Conservation (phyloP, 2,113 vertebrate species). For the Atlantisia rogersi region DNA sequence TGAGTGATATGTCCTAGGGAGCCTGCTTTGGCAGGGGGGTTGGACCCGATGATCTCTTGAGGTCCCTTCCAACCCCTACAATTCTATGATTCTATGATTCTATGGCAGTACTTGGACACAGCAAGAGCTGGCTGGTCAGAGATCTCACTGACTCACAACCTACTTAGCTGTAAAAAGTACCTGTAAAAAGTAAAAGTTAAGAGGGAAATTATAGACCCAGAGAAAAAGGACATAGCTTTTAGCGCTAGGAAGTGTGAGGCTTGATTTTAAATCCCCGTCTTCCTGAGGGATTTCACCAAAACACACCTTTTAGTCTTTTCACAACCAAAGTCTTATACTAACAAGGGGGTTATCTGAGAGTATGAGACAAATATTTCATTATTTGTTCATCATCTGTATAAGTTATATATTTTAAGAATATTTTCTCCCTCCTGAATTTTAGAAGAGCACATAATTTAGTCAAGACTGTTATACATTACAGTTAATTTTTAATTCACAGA, state of each 20-base stretch:
- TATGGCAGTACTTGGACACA: background rate
- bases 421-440: background rate
- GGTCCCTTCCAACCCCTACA: too few species aligned
- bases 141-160: background rate
- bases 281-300: background rate
- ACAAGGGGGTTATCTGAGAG: background rate
- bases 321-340: background rate
- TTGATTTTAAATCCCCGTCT: background rate
- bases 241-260: background rate
- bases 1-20: too few species aligned
- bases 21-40: too few species aligned
- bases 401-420: background rate
- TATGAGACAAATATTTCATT: background rate
- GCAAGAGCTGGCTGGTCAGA: background rate
- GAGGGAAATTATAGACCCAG: background rate
- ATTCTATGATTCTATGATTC: too few species aligned
- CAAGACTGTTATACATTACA: background rate
- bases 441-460: background rate
- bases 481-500: background rate
- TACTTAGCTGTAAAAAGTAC: background rate
- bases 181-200: background rate
- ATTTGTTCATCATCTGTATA: background rate
- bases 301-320: background rate
- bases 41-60: too few species aligned
- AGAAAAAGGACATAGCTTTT: background rate